Conservation (phyloP, 2,797 vertebrate species). For the Nannoperca australis region DNA sequence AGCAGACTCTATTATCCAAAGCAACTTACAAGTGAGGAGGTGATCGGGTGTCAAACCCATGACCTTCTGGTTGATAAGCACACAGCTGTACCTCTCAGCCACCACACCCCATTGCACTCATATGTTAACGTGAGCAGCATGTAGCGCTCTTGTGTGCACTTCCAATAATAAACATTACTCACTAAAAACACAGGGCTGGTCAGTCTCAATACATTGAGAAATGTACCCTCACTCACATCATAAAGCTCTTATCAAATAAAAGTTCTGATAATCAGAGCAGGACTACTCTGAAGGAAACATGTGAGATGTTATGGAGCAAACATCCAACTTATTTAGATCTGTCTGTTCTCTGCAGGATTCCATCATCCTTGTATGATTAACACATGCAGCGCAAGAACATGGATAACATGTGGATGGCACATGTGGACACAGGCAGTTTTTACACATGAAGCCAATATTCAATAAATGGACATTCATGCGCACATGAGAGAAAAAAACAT, state of each 20-base stretch:
- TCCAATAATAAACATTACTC: not conserved
- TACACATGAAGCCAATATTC: not conserved
- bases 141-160: not conserved
- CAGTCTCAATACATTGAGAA: not conserved
- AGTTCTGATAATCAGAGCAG: not conserved
- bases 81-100: too few relatives aligned
- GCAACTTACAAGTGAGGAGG: too few relatives aligned
- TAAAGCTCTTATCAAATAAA: not conserved
- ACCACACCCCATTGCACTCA: too few relatives aligned
- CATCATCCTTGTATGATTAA: not conserved
- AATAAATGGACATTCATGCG: not conserved
- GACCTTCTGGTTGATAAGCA: too few relatives aligned
- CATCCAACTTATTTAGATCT: slow-evolving; percentile 15
- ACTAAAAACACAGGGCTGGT: not conserved
- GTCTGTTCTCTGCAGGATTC: not conserved
- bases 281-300: not conserved
- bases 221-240: not conserved
- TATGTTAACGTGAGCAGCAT: not conserved
- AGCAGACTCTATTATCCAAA: too few relatives aligned
- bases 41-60: too few relatives aligned
- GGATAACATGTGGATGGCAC: not conserved
- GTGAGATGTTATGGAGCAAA: slow-evolving; percentile 7
- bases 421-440: not conserved
- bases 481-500: slow-evolving; percentile 6
- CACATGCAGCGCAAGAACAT: not conserved